Evolutionary conservation across 2,113 vertebrate species (phyloP).

Genomic region (Chascanopsetta lugubris): DNA sequence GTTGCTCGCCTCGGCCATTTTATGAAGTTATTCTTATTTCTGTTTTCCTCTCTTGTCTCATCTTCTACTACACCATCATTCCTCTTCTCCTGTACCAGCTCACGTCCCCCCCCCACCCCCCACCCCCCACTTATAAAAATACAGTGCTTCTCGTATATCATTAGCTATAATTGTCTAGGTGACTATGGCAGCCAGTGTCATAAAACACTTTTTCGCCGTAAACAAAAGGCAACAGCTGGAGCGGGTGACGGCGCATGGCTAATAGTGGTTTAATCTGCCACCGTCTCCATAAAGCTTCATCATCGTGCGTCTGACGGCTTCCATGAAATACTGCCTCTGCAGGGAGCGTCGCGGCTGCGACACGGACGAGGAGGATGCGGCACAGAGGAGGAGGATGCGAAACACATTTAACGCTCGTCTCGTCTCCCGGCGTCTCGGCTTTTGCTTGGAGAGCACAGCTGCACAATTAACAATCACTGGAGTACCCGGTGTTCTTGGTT

Average conservation of each 20-base stretch:
- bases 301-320: slow-evolving; percentile 68
- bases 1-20: too few species aligned
- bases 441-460: not conserved
- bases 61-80: slow-evolving; percentile 17
- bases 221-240: slow-evolving; percentile 83
- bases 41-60: slow-evolving; percentile 10
- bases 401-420: too few species aligned
- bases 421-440: not conserved
- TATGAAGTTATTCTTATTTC: too few species aligned
- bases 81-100: slow-evolving; percentile 31
- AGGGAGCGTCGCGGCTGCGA: slow-evolving; percentile 42
- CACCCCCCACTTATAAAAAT: slow-evolving; percentile 36
- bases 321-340: slow-evolving; percentile 68
- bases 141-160: slow-evolving; percentile 70
- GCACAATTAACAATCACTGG: slow-evolving; percentile 7
- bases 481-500: not conserved
- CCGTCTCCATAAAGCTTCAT: slow-evolving; percentile 80
- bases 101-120: not conserved
- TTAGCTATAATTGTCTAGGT: slow-evolving; percentile 79
- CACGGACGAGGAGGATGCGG: slow-evolving; percentile 14
- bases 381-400: slow-evolving; percentile 1
- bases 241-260: slow-evolving; percentile 69
- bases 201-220: slow-evolving; percentile 77
- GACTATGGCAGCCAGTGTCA: slow-evolving; percentile 68
- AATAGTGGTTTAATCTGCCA: slow-evolving; percentile 82